Evolutionary conservation across 1,140 invertebrate species (phyloP).

Genomic region (Eulimnadia texana): DNA sequence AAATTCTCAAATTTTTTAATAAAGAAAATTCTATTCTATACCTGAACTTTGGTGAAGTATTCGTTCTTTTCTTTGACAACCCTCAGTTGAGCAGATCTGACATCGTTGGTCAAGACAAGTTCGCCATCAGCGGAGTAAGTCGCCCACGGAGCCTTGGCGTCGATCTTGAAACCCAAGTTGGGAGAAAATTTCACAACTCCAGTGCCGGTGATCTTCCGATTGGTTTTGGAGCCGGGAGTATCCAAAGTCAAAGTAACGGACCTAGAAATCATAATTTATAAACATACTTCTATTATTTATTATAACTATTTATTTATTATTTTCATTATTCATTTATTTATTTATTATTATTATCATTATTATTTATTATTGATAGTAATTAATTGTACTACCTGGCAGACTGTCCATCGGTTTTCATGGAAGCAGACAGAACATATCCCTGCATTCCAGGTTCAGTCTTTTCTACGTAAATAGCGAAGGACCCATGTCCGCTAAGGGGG

Average conservation of each 20-base stretch:
- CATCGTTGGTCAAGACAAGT: slow-evolving; percentile 29
- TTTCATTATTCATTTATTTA: too few relatives aligned
- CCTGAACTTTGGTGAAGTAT: slow-evolving; percentile 37
- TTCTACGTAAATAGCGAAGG: slow-evolving; percentile 40
- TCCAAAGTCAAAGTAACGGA: slow-evolving; percentile 47
- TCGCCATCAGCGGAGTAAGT: slow-evolving; percentile 21
- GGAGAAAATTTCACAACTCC: slow-evolving; percentile 18
- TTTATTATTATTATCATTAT: not conserved
- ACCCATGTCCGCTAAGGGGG: slow-evolving; percentile 45
- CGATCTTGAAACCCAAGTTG: slow-evolving; percentile 35
- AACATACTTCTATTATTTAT: too few relatives aligned
- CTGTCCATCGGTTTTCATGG: slow-evolving; percentile 14
- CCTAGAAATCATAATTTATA: slow-evolving; percentile 23
- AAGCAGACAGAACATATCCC: slow-evolving; percentile 42
- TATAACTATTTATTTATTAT: too few relatives aligned
- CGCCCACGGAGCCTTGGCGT: not conserved
- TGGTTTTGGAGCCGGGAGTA: slow-evolving; percentile 46
- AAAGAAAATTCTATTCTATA: too few relatives aligned
- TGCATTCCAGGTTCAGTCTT: slow-evolving; percentile 42
- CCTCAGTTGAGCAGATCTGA: slow-evolving; percentile 37
- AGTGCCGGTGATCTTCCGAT: slow-evolving; percentile 41
- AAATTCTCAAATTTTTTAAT: too few relatives aligned
- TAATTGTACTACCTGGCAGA: not conserved
- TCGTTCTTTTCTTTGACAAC: slow-evolving; percentile 39
- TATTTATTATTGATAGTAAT: slow-evolving; percentile 8